Percentiles rank a stretch among this genome's conserved stretches.
Evolutionary conservation across 2,888 invertebrate genomes (phyloP).

Genomic region (Tridacna gigas): DNA sequence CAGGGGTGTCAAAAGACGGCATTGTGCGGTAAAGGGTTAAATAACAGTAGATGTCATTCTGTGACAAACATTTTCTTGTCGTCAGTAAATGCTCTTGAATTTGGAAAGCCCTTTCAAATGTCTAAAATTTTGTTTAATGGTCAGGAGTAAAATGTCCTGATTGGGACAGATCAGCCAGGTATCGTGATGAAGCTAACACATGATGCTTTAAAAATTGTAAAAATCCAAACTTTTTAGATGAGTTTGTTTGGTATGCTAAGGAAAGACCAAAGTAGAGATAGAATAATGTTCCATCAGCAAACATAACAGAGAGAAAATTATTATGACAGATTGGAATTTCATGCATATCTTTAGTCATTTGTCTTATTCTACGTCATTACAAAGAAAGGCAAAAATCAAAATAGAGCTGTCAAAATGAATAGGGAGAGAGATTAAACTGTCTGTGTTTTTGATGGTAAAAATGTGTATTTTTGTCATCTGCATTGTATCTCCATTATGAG

Average conservation of each 20-base stretch:
- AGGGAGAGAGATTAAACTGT: not conserved
- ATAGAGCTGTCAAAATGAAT: not conserved
- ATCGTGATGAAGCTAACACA: too few relatives aligned
- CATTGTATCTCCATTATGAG: not conserved
- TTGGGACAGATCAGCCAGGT: too few relatives aligned
- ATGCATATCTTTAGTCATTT: conserved; percentile 5
- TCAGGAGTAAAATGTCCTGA: too few relatives aligned
- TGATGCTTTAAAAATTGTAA: too few relatives aligned
- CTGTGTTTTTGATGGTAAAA: not conserved
- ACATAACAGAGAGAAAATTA: not conserved
- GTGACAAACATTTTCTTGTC: too few relatives aligned
- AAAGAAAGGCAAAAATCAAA: conserved; percentile 10
- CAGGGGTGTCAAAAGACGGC: too few relatives aligned
- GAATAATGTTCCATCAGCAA: not conserved
- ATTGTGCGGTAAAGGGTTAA: too few relatives aligned
- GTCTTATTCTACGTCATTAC: not conserved
- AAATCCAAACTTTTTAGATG: too few relatives aligned
- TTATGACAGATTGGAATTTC: conserved; percentile 10
- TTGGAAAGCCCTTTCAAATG: too few relatives aligned
- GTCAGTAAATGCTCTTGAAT: too few relatives aligned
- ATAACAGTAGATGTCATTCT: too few relatives aligned
- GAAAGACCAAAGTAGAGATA: not conserved
- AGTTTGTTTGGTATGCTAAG: not conserved
- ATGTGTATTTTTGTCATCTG: not conserved
- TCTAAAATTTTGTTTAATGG: too few relatives aligned